These are phyloP conservation scores for Micropoecilia bifurca DNA, from an alignment of 2,797 vertebrate genomes.

Conservation along the genomic window DNA sequence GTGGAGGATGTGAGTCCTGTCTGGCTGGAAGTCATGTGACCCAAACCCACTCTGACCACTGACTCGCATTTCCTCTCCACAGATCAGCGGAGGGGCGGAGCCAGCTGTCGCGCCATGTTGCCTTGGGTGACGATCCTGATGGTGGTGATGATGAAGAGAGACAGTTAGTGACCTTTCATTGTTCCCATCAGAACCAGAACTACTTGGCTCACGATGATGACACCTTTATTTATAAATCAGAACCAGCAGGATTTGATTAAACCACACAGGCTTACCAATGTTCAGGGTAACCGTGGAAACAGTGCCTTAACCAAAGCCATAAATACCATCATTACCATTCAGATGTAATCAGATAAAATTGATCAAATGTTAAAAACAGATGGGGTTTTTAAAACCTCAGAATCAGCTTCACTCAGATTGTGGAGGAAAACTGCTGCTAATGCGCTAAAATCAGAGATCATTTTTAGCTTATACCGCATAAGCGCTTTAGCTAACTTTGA, in stretches of 20 bases:
- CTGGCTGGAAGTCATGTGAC: not conserved
- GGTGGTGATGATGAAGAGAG: not conserved
- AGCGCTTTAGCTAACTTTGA: not conserved
- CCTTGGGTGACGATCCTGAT: not conserved
- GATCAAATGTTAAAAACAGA: not conserved
- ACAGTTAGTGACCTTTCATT: not conserved
- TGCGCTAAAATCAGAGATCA: not conserved
- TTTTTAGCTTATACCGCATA: not conserved
- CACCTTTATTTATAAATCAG: not conserved
- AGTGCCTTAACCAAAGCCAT: not conserved
- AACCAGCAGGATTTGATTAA: not conserved
- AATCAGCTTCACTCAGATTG: not conserved
- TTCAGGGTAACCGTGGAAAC: not conserved
- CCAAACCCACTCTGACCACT: conserved; percentile 2
- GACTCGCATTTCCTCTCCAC: not conserved
- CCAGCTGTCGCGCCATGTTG: not conserved
- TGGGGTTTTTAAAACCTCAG: not conserved
- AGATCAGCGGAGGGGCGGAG: not conserved
- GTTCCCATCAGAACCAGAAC: not conserved
- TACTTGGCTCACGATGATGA: not conserved
- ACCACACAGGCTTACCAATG: not conserved
- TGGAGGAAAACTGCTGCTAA: not conserved
- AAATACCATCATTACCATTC: not conserved
- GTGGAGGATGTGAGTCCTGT: not conserved
- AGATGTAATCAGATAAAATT: not conserved